These are phyloP conservation scores for Cervus canadensis DNA, from an alignment of 2,113 vertebrate species.

Conservation along the genomic window DNA sequence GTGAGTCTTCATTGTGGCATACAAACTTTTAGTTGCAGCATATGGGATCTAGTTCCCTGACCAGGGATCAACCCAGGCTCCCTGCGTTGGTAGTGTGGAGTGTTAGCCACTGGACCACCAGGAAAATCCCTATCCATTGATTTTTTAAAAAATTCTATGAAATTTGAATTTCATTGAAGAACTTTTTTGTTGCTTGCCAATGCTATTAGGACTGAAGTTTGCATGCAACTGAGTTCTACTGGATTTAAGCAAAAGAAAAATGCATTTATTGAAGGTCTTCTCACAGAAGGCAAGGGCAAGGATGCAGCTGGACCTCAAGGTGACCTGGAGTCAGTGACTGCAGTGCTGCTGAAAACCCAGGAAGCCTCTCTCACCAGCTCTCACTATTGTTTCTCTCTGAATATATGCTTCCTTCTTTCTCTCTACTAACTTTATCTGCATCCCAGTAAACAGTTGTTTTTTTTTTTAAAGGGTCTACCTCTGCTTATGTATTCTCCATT, in stretches of 20 bases:
- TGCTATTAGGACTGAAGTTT: not conserved
- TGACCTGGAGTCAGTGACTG: not conserved
- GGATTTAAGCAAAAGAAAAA: constrained; percentile 12
- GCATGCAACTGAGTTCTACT: not conserved
- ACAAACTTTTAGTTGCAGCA: not conserved
- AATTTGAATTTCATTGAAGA: constrained; percentile 5
- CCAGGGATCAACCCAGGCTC: not conserved
- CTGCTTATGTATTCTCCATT: not conserved
- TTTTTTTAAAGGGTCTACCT: not conserved
- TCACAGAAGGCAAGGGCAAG: not conserved
- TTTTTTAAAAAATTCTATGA: not conserved
- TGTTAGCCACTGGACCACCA: not conserved
- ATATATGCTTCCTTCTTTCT: not conserved
- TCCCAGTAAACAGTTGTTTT: not conserved
- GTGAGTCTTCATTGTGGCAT: not conserved
- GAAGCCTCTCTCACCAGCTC: not conserved
- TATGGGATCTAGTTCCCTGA: not conserved
- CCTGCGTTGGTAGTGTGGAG: not conserved
- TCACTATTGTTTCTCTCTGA: not conserved
- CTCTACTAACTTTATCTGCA: not conserved
- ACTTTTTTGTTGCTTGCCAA: not conserved
- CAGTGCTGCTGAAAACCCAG: not conserved
- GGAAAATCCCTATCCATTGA: not conserved
- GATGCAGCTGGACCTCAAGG: not conserved
- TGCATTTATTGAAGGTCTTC: not conserved